phyloP scores from a whole-genome alignment of 2,888 invertebrate species.

The Eumerus sabulonum region DNA sequence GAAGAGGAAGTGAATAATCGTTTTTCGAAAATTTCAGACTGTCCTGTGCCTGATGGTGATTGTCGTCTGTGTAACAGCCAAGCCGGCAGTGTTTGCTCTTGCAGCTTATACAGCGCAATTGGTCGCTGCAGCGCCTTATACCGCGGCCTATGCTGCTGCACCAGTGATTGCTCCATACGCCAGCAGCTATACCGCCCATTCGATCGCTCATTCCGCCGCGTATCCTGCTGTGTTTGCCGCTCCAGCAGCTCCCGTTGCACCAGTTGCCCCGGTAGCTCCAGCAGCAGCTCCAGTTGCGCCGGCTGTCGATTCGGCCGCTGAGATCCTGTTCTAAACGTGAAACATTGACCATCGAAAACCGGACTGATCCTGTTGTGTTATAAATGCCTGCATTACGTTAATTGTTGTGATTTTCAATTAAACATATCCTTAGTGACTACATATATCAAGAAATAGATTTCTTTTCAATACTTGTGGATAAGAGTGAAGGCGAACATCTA shows the following conservation, averaged over 20 bases:
- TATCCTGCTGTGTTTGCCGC: conserved; percentile 71
- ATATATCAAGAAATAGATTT: no score
- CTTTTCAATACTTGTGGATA: no score
- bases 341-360: background rate
- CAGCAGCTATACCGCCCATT: conserved; percentile 70
- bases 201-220: conserved; percentile 67
- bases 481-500: no score
- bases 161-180: conserved; percentile 80
- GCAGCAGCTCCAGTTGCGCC: conserved; percentile 34
- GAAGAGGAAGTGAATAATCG: conserved; percentile 48
- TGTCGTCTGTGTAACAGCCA: conserved; percentile 72
- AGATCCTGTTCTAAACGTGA: conserved; percentile 43
- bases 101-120: conserved; percentile 76
- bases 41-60: conserved; percentile 58
- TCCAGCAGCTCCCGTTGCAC: conserved; percentile 76
- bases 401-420: background rate
- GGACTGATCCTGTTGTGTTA: background rate
- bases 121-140: conserved; percentile 68
- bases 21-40: conserved; percentile 71
- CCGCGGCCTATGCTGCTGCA: conserved; percentile 62
- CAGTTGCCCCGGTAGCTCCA: conserved; percentile 76
- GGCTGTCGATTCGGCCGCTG: conserved; percentile 36
- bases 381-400: background rate
- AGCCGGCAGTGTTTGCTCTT: conserved; percentile 76
- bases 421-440: no score